phyloP scores from a whole-genome alignment of 2,113 vertebrate genomes.

The Triplophysa rosa region DNA sequence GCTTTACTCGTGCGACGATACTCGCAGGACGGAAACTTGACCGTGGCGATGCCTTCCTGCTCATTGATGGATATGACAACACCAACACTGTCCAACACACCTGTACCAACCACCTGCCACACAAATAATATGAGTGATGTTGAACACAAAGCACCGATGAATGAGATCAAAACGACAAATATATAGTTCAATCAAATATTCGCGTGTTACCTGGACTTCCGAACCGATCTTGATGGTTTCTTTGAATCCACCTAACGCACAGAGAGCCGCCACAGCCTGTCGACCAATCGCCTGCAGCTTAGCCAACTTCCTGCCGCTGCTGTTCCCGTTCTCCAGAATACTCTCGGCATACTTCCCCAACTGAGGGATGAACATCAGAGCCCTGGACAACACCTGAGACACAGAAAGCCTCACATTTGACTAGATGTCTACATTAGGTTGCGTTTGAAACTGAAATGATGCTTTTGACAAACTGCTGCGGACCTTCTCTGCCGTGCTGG shows the following conservation, averaged over 20 bases:
- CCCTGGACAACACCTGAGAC: conserved; percentile 88
- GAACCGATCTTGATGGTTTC: conserved; percentile 99
- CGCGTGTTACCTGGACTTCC: conserved; percentile 88
- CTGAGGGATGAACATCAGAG: conserved; percentile 97
- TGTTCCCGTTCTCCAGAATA: conserved; percentile 92
- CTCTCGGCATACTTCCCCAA: conserved; percentile 94
- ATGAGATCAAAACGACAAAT: neutral
- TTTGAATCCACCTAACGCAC: conserved; percentile 96
- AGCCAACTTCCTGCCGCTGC: conserved; percentile 90
- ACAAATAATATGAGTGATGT: neutral
- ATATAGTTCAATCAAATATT: too few relatives aligned
- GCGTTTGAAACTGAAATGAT: too few relatives aligned
- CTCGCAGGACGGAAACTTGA: conserved; percentile 91
- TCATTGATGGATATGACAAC: conserved; percentile 97
- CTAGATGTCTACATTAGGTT: too few relatives aligned
- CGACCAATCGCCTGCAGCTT: conserved; percentile 93
- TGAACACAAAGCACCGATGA: neutral
- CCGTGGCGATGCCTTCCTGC: conserved; percentile 96
- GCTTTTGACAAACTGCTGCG: neutral
- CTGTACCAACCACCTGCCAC: conserved; percentile 90
- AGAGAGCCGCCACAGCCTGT: conserved; percentile 94
- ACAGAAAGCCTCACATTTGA: neutral
- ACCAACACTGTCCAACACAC: conserved; percentile 90
- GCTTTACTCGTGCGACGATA: conserved; percentile 91
- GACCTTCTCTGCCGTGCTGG: conserved; percentile 94